phyloP scores from a whole-genome alignment of 2,113 vertebrate genomes.

The Pollachius pollachius region DNA sequence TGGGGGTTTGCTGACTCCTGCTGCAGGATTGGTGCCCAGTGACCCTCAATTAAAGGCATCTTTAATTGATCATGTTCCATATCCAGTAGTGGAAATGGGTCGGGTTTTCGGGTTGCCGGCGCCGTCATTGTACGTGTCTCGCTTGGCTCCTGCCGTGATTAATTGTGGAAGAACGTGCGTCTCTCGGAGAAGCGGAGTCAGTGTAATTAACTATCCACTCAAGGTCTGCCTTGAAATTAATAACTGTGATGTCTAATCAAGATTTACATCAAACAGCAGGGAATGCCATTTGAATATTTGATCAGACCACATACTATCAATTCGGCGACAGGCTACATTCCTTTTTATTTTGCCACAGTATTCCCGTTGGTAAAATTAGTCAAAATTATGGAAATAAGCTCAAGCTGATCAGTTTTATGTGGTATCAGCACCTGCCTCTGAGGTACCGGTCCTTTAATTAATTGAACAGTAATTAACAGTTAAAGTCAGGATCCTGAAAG shows the following conservation, averaged over 20 bases:
- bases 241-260: constrained; percentile 68
- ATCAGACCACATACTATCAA: constrained; percentile 38
- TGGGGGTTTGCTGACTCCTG: constrained; percentile 23
- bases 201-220: constrained; percentile 65
- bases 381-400: constrained; percentile 51
- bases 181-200: constrained; percentile 56
- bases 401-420: constrained; percentile 47
- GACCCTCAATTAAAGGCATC: too few species aligned
- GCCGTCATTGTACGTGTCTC: constrained; percentile 34
- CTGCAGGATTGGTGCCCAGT: background rate
- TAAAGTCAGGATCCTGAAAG: constrained; percentile 57
- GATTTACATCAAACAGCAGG: constrained; percentile 63
- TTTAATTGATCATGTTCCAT: constrained; percentile 2
- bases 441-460: constrained; percentile 61
- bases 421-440: constrained; percentile 61
- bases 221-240: constrained; percentile 60
- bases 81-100: constrained; percentile 37
- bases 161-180: constrained; percentile 49
- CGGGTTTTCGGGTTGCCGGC: constrained; percentile 11
- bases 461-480: constrained; percentile 67
- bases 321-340: constrained; percentile 26
- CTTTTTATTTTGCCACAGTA: constrained; percentile 35
- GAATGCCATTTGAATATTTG: constrained; percentile 51
- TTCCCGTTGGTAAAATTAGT: constrained; percentile 50
- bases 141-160: constrained; percentile 57